A percentile compares a stretch with the other conserved stretches of the same genome.
Evolutionary conservation across 2,113 vertebrate genomes (phyloP).

Genomic region (Mormyrus iriodes): DNA sequence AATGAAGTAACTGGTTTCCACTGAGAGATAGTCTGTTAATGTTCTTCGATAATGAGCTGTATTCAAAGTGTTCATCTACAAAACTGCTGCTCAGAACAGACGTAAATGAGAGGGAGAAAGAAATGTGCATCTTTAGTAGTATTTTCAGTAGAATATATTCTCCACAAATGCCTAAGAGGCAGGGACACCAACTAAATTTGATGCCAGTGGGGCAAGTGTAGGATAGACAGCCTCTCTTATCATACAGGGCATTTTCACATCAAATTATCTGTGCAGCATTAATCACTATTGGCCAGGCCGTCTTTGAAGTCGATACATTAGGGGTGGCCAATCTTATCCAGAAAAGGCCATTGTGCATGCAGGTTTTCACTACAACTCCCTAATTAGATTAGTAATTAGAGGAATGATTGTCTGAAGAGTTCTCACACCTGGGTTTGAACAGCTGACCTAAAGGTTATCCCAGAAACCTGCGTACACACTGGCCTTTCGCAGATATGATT

Average conservation of each 20-base stretch:
- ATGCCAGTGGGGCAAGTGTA: neutral
- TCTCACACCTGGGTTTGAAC: neutral
- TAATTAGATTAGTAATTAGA: neutral
- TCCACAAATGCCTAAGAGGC: neutral
- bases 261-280: neutral
- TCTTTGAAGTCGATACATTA: neutral
- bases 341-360: neutral
- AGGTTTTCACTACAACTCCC: neutral
- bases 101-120: neutral
- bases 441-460: neutral
- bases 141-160: neutral
- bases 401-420: neutral
- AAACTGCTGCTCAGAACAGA: neutral
- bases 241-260: neutral
- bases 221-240: neutral
- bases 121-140: neutral
- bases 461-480: neutral
- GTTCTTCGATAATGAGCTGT: neutral
- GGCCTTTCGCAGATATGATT: neutral
- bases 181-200: neutral
- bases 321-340: neutral
- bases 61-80: neutral
- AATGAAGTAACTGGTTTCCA: neutral
- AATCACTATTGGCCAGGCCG: neutral
- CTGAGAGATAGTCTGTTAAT: neutral